Evolutionary conservation across 2,113 vertebrate species (phyloP).

Genomic region (Gobiocypris rarus): DNA sequence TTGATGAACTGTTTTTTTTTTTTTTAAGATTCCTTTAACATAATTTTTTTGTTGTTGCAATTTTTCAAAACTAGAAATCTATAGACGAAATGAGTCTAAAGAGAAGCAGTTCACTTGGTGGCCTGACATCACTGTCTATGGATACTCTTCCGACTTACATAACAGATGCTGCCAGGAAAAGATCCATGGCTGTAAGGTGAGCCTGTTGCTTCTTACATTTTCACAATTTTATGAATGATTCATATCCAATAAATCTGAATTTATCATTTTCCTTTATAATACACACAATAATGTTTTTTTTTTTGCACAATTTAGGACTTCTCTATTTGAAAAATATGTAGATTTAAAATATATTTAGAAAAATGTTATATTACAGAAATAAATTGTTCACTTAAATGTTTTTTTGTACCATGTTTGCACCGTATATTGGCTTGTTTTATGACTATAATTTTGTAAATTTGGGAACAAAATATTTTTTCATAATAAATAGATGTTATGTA

Average conservation of each 20-base stretch:
- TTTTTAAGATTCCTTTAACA: neutral
- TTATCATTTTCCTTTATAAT: neutral
- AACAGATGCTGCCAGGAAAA: constrained; percentile 86
- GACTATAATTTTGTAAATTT: neutral
- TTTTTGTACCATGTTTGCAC: neutral
- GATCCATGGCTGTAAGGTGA: constrained; percentile 86
- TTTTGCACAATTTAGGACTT: neutral
- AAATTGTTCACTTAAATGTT: neutral
- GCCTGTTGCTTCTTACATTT: neutral
- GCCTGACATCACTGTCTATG: constrained; percentile 83
- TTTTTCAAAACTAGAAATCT: constrained; percentile 68
- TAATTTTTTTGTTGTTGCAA: neutral
- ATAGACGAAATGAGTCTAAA: constrained; percentile 64
- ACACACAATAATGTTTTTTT: neutral
- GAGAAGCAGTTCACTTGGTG: constrained; percentile 79
- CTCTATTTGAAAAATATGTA: neutral
- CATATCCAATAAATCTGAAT: neutral
- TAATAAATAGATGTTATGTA: no score
- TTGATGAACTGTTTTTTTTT: no score
- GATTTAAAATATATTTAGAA: no score
- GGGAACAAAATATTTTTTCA: no score
- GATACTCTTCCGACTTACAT: constrained; percentile 90
- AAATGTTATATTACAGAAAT: neutral
- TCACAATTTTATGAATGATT: neutral
- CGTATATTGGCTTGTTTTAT: neutral